A percentile compares a stretch with the other conserved stretches of the same genome.
Evolutionary conservation across 2,797 vertebrate species (phyloP).

Genomic region (Clarias laeviceps): DNA sequence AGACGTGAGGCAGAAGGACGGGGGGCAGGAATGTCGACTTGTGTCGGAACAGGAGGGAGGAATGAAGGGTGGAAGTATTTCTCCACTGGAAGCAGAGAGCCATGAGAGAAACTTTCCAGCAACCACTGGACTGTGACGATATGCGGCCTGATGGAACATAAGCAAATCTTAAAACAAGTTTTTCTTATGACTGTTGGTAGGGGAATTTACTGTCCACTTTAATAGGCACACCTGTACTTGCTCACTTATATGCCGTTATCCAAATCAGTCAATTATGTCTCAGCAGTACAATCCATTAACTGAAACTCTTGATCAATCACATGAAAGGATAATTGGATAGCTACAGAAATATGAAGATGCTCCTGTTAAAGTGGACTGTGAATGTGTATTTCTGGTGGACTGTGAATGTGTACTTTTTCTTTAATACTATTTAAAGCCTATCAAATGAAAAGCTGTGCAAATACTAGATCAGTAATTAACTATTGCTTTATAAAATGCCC

Average conservation of each 20-base stretch:
- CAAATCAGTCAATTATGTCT: no score
- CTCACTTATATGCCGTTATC: no score
- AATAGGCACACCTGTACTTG: not conserved
- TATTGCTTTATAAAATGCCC: not conserved
- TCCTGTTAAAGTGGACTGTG: no score
- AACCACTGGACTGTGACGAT: conserved; percentile 91
- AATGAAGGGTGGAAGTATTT: conserved; percentile 82
- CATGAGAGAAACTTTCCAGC: conserved; percentile 86
- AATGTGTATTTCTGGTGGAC: no score
- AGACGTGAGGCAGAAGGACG: conserved; percentile 49
- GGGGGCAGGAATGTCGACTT: conserved; percentile 69
- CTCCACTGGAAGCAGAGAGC: conserved; percentile 81
- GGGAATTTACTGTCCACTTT: not conserved
- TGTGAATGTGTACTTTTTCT: not conserved
- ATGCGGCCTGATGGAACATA: conserved; percentile 79
- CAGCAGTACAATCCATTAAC: no score
- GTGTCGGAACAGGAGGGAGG: conserved; percentile 73
- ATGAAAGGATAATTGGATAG: no score
- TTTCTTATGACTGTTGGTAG: not conserved
- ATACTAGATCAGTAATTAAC: not conserved
- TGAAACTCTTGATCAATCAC: no score
- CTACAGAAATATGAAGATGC: no score
- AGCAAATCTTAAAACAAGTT: not conserved
- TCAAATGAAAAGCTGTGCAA: not conserved
- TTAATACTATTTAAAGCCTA: not conserved